Evolutionary conservation across 2,888 invertebrate species (phyloP).

Genomic region (Rotaria macrura): DNA sequence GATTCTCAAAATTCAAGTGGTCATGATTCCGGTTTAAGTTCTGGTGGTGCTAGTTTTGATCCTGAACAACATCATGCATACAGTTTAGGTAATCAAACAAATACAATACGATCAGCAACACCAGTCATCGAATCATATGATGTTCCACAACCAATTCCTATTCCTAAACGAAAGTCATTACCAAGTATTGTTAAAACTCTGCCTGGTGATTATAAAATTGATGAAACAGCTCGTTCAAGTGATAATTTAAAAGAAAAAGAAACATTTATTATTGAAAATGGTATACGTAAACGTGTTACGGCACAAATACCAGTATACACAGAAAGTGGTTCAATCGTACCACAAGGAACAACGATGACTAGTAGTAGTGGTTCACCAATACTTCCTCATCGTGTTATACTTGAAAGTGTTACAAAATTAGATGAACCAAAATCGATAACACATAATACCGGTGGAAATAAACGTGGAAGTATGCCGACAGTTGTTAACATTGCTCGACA

Average conservation of each 20-base stretch:
- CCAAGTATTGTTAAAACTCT: slow-evolving; percentile 32
- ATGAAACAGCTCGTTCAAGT: slow-evolving; percentile 30
- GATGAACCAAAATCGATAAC: neutral
- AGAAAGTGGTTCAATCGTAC: neutral
- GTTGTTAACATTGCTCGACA: neutral
- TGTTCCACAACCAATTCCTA: neutral
- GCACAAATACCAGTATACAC: slow-evolving; percentile 14
- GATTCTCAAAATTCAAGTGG: slow-evolving; percentile 29
- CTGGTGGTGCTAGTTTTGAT: slow-evolving; percentile 26
- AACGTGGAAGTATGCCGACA: slow-evolving; percentile 32
- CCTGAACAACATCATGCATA: slow-evolving; percentile 18
- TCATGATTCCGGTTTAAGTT: slow-evolving; percentile 26
- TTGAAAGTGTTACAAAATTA: slow-evolving; percentile 27
- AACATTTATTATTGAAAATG: slow-evolving; percentile 32
- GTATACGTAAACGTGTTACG: slow-evolving; percentile 32
- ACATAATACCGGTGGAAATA: neutral
- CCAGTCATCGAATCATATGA: neutral
- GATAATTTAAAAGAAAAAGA: slow-evolving; percentile 31
- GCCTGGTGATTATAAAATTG: slow-evolving; percentile 24
- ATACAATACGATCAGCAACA: neutral
- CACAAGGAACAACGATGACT: neutral
- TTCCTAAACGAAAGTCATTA: slow-evolving; percentile 30
- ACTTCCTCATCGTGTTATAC: slow-evolving; percentile 26
- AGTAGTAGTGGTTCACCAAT: slow-evolving; percentile 27
- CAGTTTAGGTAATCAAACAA: neutral